Evolutionary conservation across 2,797 vertebrate genomes (phyloP).

Genomic region (Sternotherus odoratus): DNA sequence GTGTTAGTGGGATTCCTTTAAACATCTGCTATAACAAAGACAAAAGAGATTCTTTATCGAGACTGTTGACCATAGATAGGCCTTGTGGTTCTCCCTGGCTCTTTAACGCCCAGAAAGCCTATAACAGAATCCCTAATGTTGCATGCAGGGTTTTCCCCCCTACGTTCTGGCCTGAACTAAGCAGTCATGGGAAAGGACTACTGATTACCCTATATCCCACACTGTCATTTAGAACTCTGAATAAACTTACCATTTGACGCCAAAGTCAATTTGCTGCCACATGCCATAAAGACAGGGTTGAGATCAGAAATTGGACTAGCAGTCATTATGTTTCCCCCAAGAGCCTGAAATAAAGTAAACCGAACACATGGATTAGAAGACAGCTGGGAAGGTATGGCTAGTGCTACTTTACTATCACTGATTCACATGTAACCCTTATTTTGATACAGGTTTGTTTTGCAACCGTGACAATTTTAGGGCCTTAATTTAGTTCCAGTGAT

Average conservation of each 20-base stretch:
- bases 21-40: not conserved
- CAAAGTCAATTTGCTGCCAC: constrained; percentile 87
- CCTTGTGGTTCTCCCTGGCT: not conserved
- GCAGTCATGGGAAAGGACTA: not conserved
- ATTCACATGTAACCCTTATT: not conserved
- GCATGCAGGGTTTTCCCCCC: not conserved
- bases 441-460: not conserved
- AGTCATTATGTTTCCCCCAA: constrained; percentile 97
- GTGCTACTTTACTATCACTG: not conserved
- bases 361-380: not conserved
- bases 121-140: not conserved
- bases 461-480: not conserved
- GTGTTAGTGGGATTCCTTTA: not conserved
- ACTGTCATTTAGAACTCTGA: not conserved
- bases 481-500: not conserved
- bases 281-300: constrained; percentile 95
- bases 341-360: constrained; percentile 81
- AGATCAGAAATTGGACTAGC: constrained; percentile 98
- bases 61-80: not conserved
- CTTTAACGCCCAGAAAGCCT: not conserved
- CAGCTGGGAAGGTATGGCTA: not conserved
- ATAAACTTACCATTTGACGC: constrained; percentile 85
- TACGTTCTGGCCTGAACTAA: not conserved
- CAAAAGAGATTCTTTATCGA: not conserved
- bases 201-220: not conserved